Evolutionary conservation across 1,140 invertebrate genomes (phyloP), one percentile per base, ranked within the genome.

Genomic region (Trichomalopsis sarcophagae): DNA sequence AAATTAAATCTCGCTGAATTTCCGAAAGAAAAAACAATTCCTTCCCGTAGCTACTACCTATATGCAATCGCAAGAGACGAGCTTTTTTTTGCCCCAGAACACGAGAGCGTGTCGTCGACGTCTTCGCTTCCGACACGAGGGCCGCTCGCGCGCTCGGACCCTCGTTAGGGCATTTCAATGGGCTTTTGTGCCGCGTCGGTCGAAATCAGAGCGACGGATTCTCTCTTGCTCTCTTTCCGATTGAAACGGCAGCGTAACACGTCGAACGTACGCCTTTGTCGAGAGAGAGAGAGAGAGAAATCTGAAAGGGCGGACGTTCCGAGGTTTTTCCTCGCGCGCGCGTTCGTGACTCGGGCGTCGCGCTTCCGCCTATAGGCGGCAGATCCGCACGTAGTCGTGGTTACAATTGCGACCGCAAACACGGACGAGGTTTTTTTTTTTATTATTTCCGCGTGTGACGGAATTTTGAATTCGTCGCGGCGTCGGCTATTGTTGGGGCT

Each of bases 111-210:
- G 71, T 66, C 73, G 47, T 33, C 73, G 79, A 77, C 30, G 73
- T 81, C 71, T 85, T 85, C 27, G 79, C 80, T 81, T 69, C 79
- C 36, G 23, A 33, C 68, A 71, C 30, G 62, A 73, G 79, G 27
- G 21, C 30, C 21, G 69, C 74, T 80, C 47, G 69, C 74, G 82
- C 47, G 75, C 62, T 27, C 81, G 76, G 75, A 87, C 86, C 86
- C 86, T 88, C 84, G 87, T 88, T 88, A 88, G 77, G 66, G 55
- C 27, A 76, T 87, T 87, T 87, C 86, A 86, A 88, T 88, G 85
- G 84, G 30, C 84, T 87, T 86, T 85, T 87, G 86, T 85, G 80
- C 73, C 77, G 44, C 80, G 50, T 87, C 77, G 77, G 50, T 75
- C 44, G 40, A 69, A 81, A 85, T 81, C 84, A 75, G 83, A 80